Conservation (phyloP, 2,113 vertebrate species). For the Leiothrix lutea region DNA sequence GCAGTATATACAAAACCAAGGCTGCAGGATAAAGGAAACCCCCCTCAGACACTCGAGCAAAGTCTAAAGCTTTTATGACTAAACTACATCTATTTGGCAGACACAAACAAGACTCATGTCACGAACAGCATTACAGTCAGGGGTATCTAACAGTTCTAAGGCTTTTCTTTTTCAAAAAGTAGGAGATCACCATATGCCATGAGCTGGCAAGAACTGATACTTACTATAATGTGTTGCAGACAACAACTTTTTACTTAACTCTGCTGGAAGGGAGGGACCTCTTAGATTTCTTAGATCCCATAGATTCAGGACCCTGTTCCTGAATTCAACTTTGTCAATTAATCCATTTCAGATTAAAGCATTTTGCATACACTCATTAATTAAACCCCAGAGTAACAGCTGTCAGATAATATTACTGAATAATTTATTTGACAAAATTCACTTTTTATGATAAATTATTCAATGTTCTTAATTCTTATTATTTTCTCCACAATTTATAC, state of each 20-base stretch:
- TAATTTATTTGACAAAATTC: constrained; percentile 59
- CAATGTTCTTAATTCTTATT: constrained; percentile 39
- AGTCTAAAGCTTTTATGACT: background rate
- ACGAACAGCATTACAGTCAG: background rate
- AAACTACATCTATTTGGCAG: background rate
- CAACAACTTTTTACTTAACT: background rate
- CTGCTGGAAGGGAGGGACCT: background rate
- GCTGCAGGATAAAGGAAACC: background rate
- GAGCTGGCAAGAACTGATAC: background rate
- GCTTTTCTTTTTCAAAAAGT: background rate
- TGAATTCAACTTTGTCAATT: background rate
- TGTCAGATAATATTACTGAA: constrained; percentile 62
- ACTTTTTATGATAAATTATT: constrained; percentile 54
- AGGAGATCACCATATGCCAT: background rate
- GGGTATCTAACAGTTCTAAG: background rate
- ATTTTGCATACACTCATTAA: constrained; percentile 29
- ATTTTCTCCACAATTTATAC: constrained; percentile 34
- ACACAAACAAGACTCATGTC: background rate
- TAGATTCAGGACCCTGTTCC: background rate
- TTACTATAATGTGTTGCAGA: background rate
- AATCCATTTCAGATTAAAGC: constrained; percentile 28
- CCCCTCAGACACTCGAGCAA: background rate
- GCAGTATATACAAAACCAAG: background rate
- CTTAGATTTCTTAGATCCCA: background rate
- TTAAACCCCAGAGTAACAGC: constrained; percentile 45